These are phyloP conservation scores for Scaptomyza pallida DNA, from an alignment of 1,140 invertebrate genomes.

Conservation along the genomic window DNA sequence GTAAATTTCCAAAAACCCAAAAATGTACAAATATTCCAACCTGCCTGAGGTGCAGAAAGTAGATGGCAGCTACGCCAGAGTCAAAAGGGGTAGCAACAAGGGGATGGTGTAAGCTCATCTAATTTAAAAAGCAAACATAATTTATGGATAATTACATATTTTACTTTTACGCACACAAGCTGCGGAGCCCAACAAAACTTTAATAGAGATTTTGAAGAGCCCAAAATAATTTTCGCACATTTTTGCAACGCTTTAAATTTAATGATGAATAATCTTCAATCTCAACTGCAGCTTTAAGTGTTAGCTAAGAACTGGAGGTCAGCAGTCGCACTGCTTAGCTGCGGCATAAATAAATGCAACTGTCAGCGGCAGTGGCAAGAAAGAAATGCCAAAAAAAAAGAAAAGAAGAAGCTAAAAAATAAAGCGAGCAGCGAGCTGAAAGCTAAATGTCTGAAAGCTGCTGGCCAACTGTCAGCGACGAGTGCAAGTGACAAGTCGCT, in stretches of 20 bases:
- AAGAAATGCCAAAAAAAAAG: constrained; percentile 10
- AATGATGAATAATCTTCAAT: constrained; percentile 47
- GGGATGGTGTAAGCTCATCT: not conserved
- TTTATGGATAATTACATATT: constrained; percentile 70
- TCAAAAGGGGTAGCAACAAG: not conserved
- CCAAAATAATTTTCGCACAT: constrained; percentile 30
- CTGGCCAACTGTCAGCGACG: constrained; percentile 66
- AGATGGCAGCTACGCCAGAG: not conserved
- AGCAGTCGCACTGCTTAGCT: constrained; percentile 15
- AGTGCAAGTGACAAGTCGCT: constrained; percentile 71
- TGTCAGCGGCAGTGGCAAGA: constrained; percentile 51
- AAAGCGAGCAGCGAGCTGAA: constrained; percentile 21
- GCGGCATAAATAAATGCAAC: constrained; percentile 69
- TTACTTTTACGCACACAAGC: constrained; percentile 8
- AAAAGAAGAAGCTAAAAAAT: constrained; percentile 13
- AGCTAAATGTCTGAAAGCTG: constrained; percentile 50
- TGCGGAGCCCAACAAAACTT: constrained; percentile 1
- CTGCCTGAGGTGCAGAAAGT: not conserved
- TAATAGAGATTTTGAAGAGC: constrained; percentile 18
- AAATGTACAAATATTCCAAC: constrained; percentile 52
- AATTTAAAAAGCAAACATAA: constrained; percentile 49
- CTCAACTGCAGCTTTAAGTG: constrained; percentile 28
- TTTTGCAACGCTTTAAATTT: constrained; percentile 37
- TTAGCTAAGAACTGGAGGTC: constrained; percentile 28
- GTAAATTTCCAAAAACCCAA: constrained; percentile 48